Conservation (phyloP, 2,888 invertebrate species). For the Tanytarsus gracilentus region DNA sequence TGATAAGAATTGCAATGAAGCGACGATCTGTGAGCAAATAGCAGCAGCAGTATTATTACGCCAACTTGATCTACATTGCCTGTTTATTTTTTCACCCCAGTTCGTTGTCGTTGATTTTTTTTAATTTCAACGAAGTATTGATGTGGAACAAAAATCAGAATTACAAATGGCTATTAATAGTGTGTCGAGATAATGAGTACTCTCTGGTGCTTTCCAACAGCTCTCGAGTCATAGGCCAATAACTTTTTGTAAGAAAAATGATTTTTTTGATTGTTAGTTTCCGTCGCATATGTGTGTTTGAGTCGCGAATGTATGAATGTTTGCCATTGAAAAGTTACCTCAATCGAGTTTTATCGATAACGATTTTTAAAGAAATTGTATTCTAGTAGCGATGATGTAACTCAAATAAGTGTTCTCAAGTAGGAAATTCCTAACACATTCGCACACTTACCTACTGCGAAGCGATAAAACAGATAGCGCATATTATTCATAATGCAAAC, state of each 20-base stretch:
- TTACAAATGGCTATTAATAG: not conserved
- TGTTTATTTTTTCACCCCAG: not conserved
- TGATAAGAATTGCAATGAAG: too few species aligned
- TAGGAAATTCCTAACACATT: too few species aligned
- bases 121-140: too few species aligned
- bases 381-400: too few species aligned
- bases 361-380: not conserved
- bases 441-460: too few species aligned
- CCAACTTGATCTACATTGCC: constrained; percentile 1
- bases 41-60: not conserved
- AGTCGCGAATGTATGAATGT: not conserved
- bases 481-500: too few species aligned
- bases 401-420: too few species aligned
- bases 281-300: not conserved
- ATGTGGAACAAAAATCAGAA: not conserved
- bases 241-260: not conserved
- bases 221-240: not conserved
- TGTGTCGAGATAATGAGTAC: not conserved
- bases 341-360: not conserved
- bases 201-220: not conserved
- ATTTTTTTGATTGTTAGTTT: not conserved
- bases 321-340: not conserved
- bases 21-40: too few species aligned
- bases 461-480: too few species aligned
- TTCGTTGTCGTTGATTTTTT: too few species aligned